Conservation (phyloP, 2,888 invertebrate species). For the Ochlodes sylvanus region DNA sequence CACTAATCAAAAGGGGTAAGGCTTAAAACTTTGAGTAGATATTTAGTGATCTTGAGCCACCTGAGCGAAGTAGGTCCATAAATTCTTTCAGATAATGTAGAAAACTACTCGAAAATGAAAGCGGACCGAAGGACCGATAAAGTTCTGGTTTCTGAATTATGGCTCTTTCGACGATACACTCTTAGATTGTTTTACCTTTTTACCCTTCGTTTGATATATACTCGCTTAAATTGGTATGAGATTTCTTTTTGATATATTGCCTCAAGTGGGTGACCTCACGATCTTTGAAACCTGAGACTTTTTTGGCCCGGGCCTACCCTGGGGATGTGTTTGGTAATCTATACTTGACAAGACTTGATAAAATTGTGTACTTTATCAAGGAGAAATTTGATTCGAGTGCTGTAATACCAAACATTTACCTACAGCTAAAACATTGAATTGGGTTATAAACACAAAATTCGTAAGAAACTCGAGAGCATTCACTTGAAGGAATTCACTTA, state of each 20-base stretch:
- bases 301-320: background rate
- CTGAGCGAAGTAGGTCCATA: constrained; percentile 36
- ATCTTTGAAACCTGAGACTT: constrained; percentile 23
- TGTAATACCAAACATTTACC: no score
- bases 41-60: constrained; percentile 1
- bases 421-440: no score
- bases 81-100: constrained; percentile 36
- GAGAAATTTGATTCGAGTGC: no score
- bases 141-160: constrained; percentile 43
- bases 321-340: background rate
- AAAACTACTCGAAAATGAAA: constrained; percentile 40
- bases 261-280: constrained; percentile 22
- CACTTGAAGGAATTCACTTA: no score
- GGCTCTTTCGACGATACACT: constrained; percentile 40
- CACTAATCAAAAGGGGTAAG: background rate
- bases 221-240: constrained; percentile 49
- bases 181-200: constrained; percentile 57
- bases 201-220: constrained; percentile 56
- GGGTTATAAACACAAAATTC: no score
- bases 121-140: constrained; percentile 39
- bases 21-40: constrained; percentile 5
- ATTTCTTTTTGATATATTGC: constrained; percentile 57
- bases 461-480: no score
- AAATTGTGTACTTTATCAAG: no score
- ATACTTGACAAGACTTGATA: background rate